These are phyloP conservation scores for Helicolenus hilgendorfi DNA, from an alignment of 2,797 vertebrate species.

Conservation along the genomic window DNA sequence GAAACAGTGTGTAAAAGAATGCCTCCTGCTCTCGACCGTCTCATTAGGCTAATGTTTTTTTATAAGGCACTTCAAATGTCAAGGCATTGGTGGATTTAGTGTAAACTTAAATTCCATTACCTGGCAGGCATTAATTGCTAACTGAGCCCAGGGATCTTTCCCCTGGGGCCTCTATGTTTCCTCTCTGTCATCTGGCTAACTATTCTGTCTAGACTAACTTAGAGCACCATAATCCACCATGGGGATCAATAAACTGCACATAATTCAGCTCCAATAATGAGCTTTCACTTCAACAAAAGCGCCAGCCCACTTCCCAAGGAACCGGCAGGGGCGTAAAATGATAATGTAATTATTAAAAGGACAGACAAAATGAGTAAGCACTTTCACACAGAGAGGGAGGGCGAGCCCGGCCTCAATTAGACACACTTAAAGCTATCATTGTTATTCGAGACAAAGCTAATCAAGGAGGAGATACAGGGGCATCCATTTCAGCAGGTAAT, in stretches of 20 bases:
- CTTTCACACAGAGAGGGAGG: slow-evolving; percentile 91
- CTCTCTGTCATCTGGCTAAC: slow-evolving; percentile 99
- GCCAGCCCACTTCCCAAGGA: slow-evolving; percentile 96
- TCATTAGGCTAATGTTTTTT: slow-evolving; percentile 99
- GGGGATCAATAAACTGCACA: slow-evolving; percentile 99
- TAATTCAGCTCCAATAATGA: slow-evolving; percentile 99
- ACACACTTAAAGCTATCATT: slow-evolving; percentile 94
- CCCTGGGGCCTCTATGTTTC: slow-evolving; percentile 98
- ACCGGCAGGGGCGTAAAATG: slow-evolving; percentile 96
- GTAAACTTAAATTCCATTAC: slow-evolving; percentile 99
- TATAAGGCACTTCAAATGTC: slow-evolving; percentile 98
- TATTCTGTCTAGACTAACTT: slow-evolving; percentile 99
- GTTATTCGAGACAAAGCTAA: slow-evolving; percentile 91
- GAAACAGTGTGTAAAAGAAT: slow-evolving; percentile 60
- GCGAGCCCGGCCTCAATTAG: slow-evolving; percentile 95
- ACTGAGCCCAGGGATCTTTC: slow-evolving; percentile 96
- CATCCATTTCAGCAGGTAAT: slow-evolving; percentile 88
- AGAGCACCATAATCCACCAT: slow-evolving; percentile 99
- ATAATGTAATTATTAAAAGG: slow-evolving; percentile 99
- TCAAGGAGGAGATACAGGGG: slow-evolving; percentile 88
- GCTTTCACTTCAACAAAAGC: slow-evolving; percentile 99
- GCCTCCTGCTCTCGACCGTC: slow-evolving; percentile 92
- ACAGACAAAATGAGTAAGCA: slow-evolving; percentile 98
- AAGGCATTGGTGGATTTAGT: slow-evolving; percentile 98
- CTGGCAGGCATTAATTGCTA: slow-evolving; percentile 99